Base-by-base conservation (phyloP, 2,888 invertebrate genomes). In the Drosophila falleni region DNA sequence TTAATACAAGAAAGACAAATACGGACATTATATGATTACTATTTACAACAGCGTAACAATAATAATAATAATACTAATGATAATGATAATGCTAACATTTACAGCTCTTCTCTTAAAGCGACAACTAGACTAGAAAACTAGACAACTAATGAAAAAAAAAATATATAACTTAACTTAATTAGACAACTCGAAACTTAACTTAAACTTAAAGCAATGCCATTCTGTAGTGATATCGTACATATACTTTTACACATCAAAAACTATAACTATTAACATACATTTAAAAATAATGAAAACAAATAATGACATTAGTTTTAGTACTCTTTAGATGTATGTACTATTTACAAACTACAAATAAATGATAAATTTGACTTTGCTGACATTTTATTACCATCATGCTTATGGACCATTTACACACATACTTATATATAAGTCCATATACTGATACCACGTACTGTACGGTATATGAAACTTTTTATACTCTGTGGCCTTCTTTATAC, bases 171-270 rank as follows among this genome's bases (percentile, higher is more conserved):
- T 8, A 29, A 29, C 29, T 29, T 6, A 31, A 42, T 19, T 44
- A 59, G 50, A 60, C 19, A 44, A 72, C 65, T 66, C 56, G 46
- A 35, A 75, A 79, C 71, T 60, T 55, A 47, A 67, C 47, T 54
- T 54, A 55, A 76, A 89, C 81, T 89, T 81, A 90, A 92, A 92
- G 91, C 91, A 92, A 91, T 91, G 91, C 91, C 91, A 92, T 92
- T 91, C 83, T 84, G 85, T 91, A 90, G 91, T 90, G 90, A 90
- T 90, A 90, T 29, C 61, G 69, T 73, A 31, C 31, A 31, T n/a
- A 37, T 37, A 77, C 62, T 66, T 71, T 76, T 78, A 73, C 54
- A 74, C 56, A 68, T 53, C 59, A 41, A 35, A 59, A 64, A 42
- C 49, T 50, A 74, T 53, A 69, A 42, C 49, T 50, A 68, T 29